These are phyloP conservation scores for Nemapogon koenigi DNA, from an alignment of 2,888 invertebrate genomes.

Conservation along the genomic window DNA sequence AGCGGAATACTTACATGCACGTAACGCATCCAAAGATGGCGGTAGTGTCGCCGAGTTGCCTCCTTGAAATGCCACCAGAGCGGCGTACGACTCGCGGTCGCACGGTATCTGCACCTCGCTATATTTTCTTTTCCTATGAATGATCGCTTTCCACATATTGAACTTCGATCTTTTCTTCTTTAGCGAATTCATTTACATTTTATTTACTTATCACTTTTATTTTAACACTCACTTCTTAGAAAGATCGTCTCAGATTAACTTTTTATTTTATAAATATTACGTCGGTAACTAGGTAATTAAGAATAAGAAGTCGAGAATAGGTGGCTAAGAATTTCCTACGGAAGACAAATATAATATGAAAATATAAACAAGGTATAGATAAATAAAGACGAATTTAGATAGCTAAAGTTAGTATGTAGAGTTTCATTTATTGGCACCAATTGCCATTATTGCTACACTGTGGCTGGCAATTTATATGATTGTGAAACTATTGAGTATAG, in stretches of 20 bases:
- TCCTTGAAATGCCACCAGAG: constrained; percentile 54
- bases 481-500: not conserved
- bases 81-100: constrained; percentile 50
- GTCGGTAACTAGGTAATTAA: too few species aligned
- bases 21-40: constrained; percentile 56
- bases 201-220: constrained; percentile 15
- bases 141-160: constrained; percentile 57
- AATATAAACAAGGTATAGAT: too few species aligned
- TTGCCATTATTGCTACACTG: not conserved
- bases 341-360: too few species aligned
- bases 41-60: constrained; percentile 54
- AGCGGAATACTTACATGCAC: constrained; percentile 55
- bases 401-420: too few species aligned
- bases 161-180: constrained; percentile 42
- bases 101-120: constrained; percentile 41
- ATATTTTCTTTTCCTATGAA: constrained; percentile 53
- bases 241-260: not conserved
- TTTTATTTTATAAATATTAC: too few species aligned
- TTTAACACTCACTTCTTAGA: not conserved
- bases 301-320: too few species aligned
- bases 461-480: too few species aligned
- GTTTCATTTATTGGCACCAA: not conserved
- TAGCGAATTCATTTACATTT: constrained; percentile 48
- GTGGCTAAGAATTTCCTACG: too few species aligned
- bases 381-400: too few species aligned